A percentile compares a stretch with the other conserved stretches of the same genome.
These are phyloP conservation scores for Crotalus tigris DNA, from an alignment of 2,113 vertebrate genomes.

Conservation along the genomic window DNA sequence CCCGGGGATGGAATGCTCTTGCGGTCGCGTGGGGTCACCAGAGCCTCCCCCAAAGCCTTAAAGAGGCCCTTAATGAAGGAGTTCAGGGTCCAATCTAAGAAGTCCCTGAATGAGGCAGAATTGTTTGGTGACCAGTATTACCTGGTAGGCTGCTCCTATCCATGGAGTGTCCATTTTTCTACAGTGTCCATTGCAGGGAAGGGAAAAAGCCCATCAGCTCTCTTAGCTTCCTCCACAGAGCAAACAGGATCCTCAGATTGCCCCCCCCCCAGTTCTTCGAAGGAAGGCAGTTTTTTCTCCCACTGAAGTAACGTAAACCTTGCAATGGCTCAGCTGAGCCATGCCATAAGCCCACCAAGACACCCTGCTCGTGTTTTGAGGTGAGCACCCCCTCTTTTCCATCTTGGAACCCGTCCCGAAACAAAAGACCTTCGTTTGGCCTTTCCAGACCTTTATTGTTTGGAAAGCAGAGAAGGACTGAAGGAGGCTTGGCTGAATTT, in stretches of 20 bases:
- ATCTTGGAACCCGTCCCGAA: not conserved
- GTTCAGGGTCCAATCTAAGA: not conserved
- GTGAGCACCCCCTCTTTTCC: not conserved
- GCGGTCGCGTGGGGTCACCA: not conserved
- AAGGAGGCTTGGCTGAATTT: not conserved
- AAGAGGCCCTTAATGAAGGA: not conserved
- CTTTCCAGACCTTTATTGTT: not conserved
- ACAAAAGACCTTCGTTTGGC: not conserved
- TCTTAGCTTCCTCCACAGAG: not conserved
- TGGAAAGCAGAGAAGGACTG: not conserved
- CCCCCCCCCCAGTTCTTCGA: not conserved
- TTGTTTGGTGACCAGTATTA: not conserved
- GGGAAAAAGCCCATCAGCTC: not conserved
- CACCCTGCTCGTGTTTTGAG: not conserved
- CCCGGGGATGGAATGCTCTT: not conserved
- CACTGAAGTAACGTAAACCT: not conserved
- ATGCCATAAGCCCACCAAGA: not conserved
- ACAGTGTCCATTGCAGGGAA: not conserved
- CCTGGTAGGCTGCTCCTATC: not conserved
- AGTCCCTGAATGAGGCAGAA: rapidly evolving
- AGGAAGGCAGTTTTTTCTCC: not conserved
- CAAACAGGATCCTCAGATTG: not conserved
- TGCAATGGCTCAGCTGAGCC: not conserved
- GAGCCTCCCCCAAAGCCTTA: not conserved
- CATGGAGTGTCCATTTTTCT: not conserved